phyloP scores from a whole-genome alignment of 2,888 invertebrate species.

The Agonopterix subpropinquella region DNA sequence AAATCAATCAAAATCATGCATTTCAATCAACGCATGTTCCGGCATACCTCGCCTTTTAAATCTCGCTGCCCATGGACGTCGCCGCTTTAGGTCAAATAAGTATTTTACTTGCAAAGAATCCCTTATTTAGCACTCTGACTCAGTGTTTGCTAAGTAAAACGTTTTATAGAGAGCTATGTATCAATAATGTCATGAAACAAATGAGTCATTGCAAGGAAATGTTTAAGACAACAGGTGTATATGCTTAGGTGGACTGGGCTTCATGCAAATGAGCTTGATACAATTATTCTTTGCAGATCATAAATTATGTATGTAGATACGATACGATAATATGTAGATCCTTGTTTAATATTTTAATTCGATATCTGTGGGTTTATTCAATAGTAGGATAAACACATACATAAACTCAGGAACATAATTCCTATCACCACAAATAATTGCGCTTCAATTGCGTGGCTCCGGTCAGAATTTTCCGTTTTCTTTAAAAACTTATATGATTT shows the following conservation, averaged over 20 bases:
- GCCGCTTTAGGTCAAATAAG: slow-evolving; percentile 57
- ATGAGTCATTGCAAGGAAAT: slow-evolving; percentile 56
- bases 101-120: slow-evolving; percentile 49
- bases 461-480: too few relatives aligned
- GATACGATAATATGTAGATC: not conserved
- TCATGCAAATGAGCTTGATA: slow-evolving; percentile 47
- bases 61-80: slow-evolving; percentile 40
- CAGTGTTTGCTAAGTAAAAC: slow-evolving; percentile 47
- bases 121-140: slow-evolving; percentile 64
- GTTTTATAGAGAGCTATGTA: slow-evolving; percentile 38
- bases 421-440: too few relatives aligned
- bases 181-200: slow-evolving; percentile 30
- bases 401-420: too few relatives aligned
- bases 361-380: too few relatives aligned
- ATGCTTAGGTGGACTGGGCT: slow-evolving; percentile 33
- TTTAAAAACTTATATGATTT: too few relatives aligned
- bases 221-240: slow-evolving; percentile 47
- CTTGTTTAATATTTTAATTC: too few relatives aligned
- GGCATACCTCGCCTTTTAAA: slow-evolving; percentile 58
- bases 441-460: too few relatives aligned
- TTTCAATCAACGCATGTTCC: slow-evolving; percentile 41
- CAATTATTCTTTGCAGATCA: slow-evolving; percentile 41
- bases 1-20: slow-evolving; percentile 21
- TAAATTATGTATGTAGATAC: not conserved
- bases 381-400: too few relatives aligned